Evolutionary conservation across 2,888 invertebrate species (phyloP).

Genomic region (Macropis europaea): DNA sequence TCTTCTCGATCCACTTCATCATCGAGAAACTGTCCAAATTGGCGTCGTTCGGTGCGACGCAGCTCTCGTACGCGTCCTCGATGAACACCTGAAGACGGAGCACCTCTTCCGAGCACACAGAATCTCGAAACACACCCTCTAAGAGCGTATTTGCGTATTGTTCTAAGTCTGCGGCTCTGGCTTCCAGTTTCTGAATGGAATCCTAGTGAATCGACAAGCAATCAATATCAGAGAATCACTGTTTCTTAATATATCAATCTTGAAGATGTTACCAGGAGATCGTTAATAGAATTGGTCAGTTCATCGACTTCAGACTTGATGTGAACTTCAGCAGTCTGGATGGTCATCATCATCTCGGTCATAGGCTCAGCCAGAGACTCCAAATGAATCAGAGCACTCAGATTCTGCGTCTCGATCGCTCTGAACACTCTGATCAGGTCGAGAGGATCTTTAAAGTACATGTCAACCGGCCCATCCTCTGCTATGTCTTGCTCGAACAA

Average conservation of each 20-base stretch:
- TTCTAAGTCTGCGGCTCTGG: constrained; percentile 81
- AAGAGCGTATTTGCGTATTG: constrained; percentile 82
- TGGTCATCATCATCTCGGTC: constrained; percentile 80
- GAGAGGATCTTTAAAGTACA: constrained; percentile 82
- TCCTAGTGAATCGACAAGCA: constrained; percentile 53
- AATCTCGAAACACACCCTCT: constrained; percentile 82
- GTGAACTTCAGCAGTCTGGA: constrained; percentile 79
- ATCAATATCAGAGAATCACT: neutral
- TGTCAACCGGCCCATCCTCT: constrained; percentile 80
- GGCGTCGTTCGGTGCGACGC: constrained; percentile 83
- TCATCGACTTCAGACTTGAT: constrained; percentile 78
- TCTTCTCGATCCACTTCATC: constrained; percentile 83
- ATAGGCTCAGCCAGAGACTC: constrained; percentile 82
- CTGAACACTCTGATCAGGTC: constrained; percentile 83
- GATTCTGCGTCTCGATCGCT: constrained; percentile 84
- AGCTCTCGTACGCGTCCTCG: constrained; percentile 84
- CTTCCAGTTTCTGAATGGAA: constrained; percentile 79
- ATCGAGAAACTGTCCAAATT: constrained; percentile 82
- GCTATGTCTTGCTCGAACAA: constrained; percentile 81
- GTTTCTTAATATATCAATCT: too few relatives aligned
- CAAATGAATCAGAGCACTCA: constrained; percentile 84
- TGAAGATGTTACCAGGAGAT: constrained; percentile 78
- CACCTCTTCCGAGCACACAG: constrained; percentile 82
- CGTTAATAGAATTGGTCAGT: constrained; percentile 78
- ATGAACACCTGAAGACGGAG: constrained; percentile 83